phyloP scores from a whole-genome alignment of 37 sponge, comb jelly and placozoan species.

The Tethya wilhelma region DNA sequence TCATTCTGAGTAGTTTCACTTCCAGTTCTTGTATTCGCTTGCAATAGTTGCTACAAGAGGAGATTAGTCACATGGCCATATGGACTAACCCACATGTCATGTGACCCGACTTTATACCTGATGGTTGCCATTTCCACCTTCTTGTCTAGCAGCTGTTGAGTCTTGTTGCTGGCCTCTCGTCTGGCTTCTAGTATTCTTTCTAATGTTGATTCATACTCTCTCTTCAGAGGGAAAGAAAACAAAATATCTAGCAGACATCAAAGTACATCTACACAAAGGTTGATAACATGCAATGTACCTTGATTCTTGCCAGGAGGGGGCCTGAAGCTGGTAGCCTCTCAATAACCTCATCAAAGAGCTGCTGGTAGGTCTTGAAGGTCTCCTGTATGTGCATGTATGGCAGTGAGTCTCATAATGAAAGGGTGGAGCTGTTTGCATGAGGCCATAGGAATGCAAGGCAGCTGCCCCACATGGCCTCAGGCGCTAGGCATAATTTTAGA shows the following conservation, averaged over 20 bases:
- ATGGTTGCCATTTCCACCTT: constrained; percentile 2
- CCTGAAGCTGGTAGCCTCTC: constrained; percentile 48
- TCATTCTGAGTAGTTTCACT: constrained; percentile 8
- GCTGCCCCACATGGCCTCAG: too few relatives aligned
- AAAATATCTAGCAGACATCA: not conserved
- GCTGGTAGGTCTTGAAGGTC: not conserved
- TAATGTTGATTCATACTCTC: constrained; percentile 8
- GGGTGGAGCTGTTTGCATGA: too few relatives aligned
- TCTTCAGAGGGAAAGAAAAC: not conserved
- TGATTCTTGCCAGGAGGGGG: constrained; percentile 33
- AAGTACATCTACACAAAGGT: not conserved
- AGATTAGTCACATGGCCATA: not conserved
- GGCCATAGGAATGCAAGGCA: too few relatives aligned
- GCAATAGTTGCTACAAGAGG: constrained; percentile 17
- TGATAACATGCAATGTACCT: constrained; percentile 23
- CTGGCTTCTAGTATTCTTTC: not conserved
- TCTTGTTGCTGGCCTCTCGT: not conserved
- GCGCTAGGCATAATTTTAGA: too few relatives aligned
- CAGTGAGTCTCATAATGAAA: too few relatives aligned
- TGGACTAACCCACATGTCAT: not conserved
- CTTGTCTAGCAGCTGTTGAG: not conserved
- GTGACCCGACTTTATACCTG: not conserved
- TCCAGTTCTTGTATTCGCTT: constrained; percentile 12
- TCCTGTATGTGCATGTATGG: too few relatives aligned
- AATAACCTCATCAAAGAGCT: constrained; percentile 44